Evolutionary conservation across 1,140 invertebrate species (phyloP), one percentile per base, ranked within the genome.

Genomic region (Eriosoma lanigerum): DNA sequence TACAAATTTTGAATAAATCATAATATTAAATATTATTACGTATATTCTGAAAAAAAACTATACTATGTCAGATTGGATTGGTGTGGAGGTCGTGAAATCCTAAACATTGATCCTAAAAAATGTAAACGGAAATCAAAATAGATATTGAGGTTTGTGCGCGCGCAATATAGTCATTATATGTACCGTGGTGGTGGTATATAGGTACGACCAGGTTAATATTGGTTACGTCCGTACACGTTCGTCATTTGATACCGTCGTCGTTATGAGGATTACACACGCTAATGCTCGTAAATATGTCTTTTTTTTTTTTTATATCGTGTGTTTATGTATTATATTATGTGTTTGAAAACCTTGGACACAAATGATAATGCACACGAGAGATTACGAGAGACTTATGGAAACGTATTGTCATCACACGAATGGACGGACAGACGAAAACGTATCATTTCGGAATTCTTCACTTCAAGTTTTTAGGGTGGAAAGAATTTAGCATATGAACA

Each of bases 221-320:
- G 56, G 56, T 26, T n/a, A 5, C 54, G 24, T 1, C 9, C 5
- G 38, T 19, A 21, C 19, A 19, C 19, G 32, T 19, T 44, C 38
- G 62, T 66, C 38, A 66, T 66, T 66, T 32, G 44, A 66, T 66
- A 66, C 21, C 62, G 62, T 44, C 29, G 32, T 38, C 26, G 29
- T 29, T 13, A 12, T 17, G 1, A 12, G 60, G 8, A 64, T 19
- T 38, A 10, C 17, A 62, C 60, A 13, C 62, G n/a, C 19, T 44
- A 44, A 66, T 44, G n/a, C 32, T 66, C 62, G 38, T 66, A 66
- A 66, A 66, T n/a, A 44, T 44, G 62, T 66, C 62, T 38, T 58
- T 62, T 62, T 62, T 62, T 62, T 32, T 38, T 58, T 62, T 62
- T 62, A 32, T 62, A n/a, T 62, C 32, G 17, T 19, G 15, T 10